phyloP scores from a whole-genome alignment of 2,888 invertebrate species.

The Nephrotoma appendiculata region DNA sequence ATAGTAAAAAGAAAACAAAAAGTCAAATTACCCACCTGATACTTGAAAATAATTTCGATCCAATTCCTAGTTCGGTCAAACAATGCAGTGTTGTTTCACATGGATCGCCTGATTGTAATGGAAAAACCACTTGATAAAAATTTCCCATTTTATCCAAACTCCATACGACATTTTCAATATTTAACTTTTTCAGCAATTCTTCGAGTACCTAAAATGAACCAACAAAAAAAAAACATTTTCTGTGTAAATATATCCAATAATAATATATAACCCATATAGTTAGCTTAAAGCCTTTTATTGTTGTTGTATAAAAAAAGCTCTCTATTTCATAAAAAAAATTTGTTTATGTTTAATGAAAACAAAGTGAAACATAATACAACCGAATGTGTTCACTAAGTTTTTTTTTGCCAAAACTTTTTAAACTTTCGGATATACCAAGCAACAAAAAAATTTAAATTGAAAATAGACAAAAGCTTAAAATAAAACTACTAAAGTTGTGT shows the following conservation, averaged over 20 bases:
- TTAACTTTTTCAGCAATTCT: constrained; percentile 47
- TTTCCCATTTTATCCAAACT: constrained; percentile 49
- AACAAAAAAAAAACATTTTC: neutral
- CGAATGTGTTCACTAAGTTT: neutral
- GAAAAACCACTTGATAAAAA: constrained; percentile 56
- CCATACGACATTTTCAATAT: constrained; percentile 57
- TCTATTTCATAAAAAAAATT: neutral
- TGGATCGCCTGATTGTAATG: constrained; percentile 49
- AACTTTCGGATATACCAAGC: neutral
- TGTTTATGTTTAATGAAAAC: neutral
- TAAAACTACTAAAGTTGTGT: neutral
- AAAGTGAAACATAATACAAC: neutral
- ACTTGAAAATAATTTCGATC: constrained; percentile 50
- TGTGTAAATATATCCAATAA: neutral
- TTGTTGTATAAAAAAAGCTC: neutral
- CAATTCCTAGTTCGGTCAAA: constrained; percentile 56
- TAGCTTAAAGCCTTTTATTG: neutral
- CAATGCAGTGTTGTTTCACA: constrained; percentile 62
- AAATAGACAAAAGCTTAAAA: neutral
- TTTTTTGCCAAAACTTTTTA: neutral
- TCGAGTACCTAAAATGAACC: constrained; percentile 40
- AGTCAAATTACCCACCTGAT: constrained; percentile 41
- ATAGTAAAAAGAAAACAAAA: neutral
- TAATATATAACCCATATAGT: neutral
- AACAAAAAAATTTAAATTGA: neutral